Conservation (phyloP, 2,888 invertebrate species). For the Melanotus villosus region DNA sequence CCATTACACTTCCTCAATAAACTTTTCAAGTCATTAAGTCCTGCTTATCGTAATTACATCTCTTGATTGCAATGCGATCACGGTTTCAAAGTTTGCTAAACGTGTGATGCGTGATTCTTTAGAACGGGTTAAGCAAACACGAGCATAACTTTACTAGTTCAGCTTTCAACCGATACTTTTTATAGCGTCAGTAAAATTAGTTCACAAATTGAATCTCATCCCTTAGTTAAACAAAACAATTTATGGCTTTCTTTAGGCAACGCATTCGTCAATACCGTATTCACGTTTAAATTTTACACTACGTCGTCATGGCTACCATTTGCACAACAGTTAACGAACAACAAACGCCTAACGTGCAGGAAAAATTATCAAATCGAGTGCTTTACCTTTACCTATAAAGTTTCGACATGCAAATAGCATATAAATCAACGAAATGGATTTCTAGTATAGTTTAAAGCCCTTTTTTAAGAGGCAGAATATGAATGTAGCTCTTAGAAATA, state of each 20-base stretch:
- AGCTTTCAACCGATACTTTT: constrained; percentile 42
- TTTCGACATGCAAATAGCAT: constrained; percentile 21
- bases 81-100: constrained; percentile 1
- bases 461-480: constrained; percentile 11
- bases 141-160: not conserved
- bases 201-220: constrained; percentile 60
- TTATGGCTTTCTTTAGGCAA: constrained; percentile 58
- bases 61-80: constrained; percentile 23
- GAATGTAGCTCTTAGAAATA: constrained; percentile 14
- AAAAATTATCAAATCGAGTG: not conserved
- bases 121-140: not conserved
- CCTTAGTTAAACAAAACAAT: constrained; percentile 57
- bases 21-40: constrained; percentile 29
- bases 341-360: not conserved
- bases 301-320: not conserved
- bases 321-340: not conserved
- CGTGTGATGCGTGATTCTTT: constrained; percentile 11
- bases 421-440: constrained; percentile 39
- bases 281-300: not conserved
- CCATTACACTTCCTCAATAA: constrained; percentile 30
- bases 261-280: constrained; percentile 49
- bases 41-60: constrained; percentile 30
- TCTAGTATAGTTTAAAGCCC: constrained; percentile 24
- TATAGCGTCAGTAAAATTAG: constrained; percentile 57
- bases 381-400: constrained; percentile 9